Conservation (phyloP, 2,113 vertebrate species). For the Delphinapterus leucas region DNA sequence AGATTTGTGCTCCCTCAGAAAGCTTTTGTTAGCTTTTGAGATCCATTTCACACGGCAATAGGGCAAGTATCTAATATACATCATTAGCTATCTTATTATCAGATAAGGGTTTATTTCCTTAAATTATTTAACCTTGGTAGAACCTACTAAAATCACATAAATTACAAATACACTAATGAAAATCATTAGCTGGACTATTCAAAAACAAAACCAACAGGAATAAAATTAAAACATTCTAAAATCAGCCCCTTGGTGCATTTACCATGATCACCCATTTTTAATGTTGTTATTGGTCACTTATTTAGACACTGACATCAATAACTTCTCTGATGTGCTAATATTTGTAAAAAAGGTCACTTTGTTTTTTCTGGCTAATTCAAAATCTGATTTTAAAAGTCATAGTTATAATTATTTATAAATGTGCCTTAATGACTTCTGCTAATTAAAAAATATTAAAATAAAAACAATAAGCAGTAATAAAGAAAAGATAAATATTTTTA, state of each 20-base stretch:
- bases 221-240: conserved; percentile 72
- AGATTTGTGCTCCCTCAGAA: conserved; percentile 81
- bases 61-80: conserved; percentile 73
- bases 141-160: conserved; percentile 81
- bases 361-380: conserved; percentile 32
- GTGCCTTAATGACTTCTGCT: not conserved
- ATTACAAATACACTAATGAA: conserved; percentile 85
- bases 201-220: conserved; percentile 61
- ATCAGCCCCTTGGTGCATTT: conserved; percentile 45
- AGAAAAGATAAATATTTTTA: conserved; percentile 10
- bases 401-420: conserved; percentile 31
- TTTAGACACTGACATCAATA: not conserved
- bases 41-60: conserved; percentile 67
- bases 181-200: conserved; percentile 83
- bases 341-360: not conserved
- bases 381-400: conserved; percentile 34
- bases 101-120: conserved; percentile 82
- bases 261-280: not conserved
- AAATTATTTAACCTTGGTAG: conserved; percentile 87
- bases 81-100: conserved; percentile 82
- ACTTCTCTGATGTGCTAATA: not conserved
- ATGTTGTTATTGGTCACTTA: not conserved
- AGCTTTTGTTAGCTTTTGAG: conserved; percentile 74
- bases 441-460: conserved; percentile 37
- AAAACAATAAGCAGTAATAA: conserved; percentile 50